Percentiles rank a stretch among this genome's conserved stretches.
Evolutionary conservation across 2,113 vertebrate genomes (phyloP).

Genomic region (Triplophysa tibetana): DNA sequence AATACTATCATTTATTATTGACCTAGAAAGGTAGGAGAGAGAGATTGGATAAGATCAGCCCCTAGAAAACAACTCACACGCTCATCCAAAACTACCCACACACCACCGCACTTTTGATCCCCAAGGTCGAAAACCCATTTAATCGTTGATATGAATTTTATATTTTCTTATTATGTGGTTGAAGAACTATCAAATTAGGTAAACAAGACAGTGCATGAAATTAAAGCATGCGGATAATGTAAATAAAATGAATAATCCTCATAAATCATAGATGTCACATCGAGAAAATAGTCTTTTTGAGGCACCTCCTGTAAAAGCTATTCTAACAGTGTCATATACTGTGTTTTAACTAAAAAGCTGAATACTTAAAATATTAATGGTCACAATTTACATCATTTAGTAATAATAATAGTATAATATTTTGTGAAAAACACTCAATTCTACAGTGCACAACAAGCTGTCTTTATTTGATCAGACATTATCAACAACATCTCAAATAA

Average conservation of each 20-base stretch:
- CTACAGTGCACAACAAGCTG: no score
- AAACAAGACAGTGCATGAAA: neutral
- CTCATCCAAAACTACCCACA: neutral
- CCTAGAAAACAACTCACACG: neutral
- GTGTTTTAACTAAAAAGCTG: no score
- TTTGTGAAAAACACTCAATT: no score
- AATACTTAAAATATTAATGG: no score
- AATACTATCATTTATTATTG: slow-evolving; percentile 18
- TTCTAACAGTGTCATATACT: neutral
- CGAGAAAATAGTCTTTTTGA: no score
- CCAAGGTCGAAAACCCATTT: neutral
- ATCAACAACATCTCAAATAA: neutral
- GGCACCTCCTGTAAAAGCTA: neutral
- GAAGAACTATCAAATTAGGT: slow-evolving; percentile 11
- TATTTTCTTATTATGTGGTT: neutral
- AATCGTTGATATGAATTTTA: neutral
- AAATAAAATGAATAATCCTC: neutral
- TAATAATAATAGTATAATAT: no score
- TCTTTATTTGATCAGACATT: no score
- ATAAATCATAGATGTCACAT: neutral
- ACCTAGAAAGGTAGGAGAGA: slow-evolving; percentile 13
- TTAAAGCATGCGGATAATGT: neutral
- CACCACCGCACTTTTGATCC: neutral
- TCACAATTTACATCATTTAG: no score
- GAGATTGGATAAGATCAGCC: neutral